Evolutionary conservation across 92 coral and sea anemone genomes (phyloP), one percentile per base, ranked within the genome.

Genomic region (Porites cylindrica): DNA sequence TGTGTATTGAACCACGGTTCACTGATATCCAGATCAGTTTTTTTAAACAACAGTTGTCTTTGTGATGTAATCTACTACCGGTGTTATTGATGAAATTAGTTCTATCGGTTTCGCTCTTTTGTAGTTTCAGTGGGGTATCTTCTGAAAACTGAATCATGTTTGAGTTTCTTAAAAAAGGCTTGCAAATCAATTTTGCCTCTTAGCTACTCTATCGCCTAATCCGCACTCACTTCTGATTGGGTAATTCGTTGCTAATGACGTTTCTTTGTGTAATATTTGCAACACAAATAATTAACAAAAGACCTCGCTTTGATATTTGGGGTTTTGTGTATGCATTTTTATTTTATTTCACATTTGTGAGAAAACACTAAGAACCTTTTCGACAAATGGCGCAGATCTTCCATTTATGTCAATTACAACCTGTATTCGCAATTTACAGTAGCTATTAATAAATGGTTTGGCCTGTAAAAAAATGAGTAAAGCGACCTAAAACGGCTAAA

Each of bases 171-270:
- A n/a, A 29, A 6, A 13, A 10, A 20, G 14, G 59, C 23, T 70
- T 82, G 78, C 86, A 82, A 82, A 58, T 81, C 52, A 17, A 10
- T 67, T 53, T n/a, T 29, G 47, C 5, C 47, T 38, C 47, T 4
- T 38, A 38, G 47, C 47, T 38, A 24, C 20, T 38, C 13, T 82
- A 10, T 60, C 19, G 23, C n/a, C 17, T 52, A 53, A 82, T 82
- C 78, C 10, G 47, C 47, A n/a, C 18, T 13, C n/a, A 32, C 6
- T 58, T 20, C 54, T 56, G 77, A 82, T 82, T 82, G 86, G 86
- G 58, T 71, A 82, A 82, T 56, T 18, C 64, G 43, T 21, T 0
- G 21, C 77, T 71, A 70, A 70, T 82, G 86, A 82, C 86, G 70
- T 58, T 11, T 20, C 13, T 53, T 82, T 70, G 70, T 24, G 58